Evolutionary conservation across 2,113 vertebrate genomes (phyloP), one percentile per base, ranked within the genome.

Genomic region (Halichoeres trimaculatus): DNA sequence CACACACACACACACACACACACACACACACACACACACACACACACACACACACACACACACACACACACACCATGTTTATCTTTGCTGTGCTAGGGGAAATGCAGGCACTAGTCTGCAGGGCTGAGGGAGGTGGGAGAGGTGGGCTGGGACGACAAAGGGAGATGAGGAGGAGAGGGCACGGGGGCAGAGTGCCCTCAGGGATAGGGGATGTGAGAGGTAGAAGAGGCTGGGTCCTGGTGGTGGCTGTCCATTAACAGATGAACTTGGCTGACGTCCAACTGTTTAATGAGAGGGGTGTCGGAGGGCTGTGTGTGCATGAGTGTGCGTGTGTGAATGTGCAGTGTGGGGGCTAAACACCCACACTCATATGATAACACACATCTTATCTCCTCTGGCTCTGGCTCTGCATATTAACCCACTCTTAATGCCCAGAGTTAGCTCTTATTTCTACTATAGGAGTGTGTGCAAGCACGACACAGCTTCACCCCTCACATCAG

Each of bases 181-280:
- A 92, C 90, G 80, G 90, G 91, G 94, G 96, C 95, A 96, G 95
- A 96, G 94, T 82, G 93, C 95, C 94, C 94, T 92, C 90, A 94
- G 95, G 94, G 95, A 94, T 94, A 93, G 94, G 58, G 94, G 95
- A 94, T 94, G 95, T 22, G 66, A 91, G 65, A 59, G 95, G 94
- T 57, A 94, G 92, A 93, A 90, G 88, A 91, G 67, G 81, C 92
- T 91, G 70, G 88, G 80, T 90, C 86, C 87, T 91, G 93, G 90
- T 80, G 89, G 89, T 88, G 93, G 92, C 94, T 95, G 95, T 96
- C 97, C 97, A 97, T 98, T 98, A 98, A 97, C 95, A 96, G 96
- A 98, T 98, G 96, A 98, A 98, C 96, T 96, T 99, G 97, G 97
- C 96, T 35, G 50, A 88, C 89, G 88, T 96, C 97, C 97, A 98